Percentiles rank a stretch among this genome's conserved stretches.
phyloP scores from a whole-genome alignment of 2,888 invertebrate genomes.

The Cosmopolites sordidus region DNA sequence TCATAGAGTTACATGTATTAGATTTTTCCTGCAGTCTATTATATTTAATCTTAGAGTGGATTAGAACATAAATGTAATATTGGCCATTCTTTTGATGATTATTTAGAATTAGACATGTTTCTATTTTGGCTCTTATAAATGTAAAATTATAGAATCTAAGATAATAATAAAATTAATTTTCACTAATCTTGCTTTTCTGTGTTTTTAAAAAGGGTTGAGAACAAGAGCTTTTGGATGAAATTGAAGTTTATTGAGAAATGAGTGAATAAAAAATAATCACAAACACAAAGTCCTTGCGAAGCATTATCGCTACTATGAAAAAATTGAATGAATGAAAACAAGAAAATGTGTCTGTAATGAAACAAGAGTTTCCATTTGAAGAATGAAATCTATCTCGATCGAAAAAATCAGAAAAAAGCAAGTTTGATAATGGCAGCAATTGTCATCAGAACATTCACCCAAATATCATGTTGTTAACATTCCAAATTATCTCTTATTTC shows the following conservation, averaged over 20 bases:
- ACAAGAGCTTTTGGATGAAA: constrained; percentile 80
- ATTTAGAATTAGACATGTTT: constrained; percentile 8
- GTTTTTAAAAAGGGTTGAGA: constrained; percentile 77
- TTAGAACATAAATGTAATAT: constrained; percentile 10
- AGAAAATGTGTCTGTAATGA: constrained; percentile 12
- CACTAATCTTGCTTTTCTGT: constrained; percentile 60
- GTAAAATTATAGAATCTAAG: constrained; percentile 8
- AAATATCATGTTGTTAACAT: neutral
- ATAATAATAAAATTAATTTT: constrained; percentile 20
- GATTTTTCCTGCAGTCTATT: neutral
- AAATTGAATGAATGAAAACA: constrained; percentile 18
- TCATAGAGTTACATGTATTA: too few species aligned
- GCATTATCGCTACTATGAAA: constrained; percentile 23
- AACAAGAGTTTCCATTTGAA: constrained; percentile 38
- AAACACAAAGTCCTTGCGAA: constrained; percentile 16
- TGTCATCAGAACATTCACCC: neutral
- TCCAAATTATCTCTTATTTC: neutral
- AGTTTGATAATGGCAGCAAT: constrained; percentile 10
- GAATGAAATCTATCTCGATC: constrained; percentile 36
- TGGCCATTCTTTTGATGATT: constrained; percentile 5
- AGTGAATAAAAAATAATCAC: constrained; percentile 16
- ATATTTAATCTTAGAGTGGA: too few species aligned
- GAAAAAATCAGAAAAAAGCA: constrained; percentile 21
- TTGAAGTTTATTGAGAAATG: constrained; percentile 42
- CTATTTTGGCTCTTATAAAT: constrained; percentile 16